Evolutionary conservation across 2,888 invertebrate genomes (phyloP).

Genomic region (Bhutanitis thaidina): DNA sequence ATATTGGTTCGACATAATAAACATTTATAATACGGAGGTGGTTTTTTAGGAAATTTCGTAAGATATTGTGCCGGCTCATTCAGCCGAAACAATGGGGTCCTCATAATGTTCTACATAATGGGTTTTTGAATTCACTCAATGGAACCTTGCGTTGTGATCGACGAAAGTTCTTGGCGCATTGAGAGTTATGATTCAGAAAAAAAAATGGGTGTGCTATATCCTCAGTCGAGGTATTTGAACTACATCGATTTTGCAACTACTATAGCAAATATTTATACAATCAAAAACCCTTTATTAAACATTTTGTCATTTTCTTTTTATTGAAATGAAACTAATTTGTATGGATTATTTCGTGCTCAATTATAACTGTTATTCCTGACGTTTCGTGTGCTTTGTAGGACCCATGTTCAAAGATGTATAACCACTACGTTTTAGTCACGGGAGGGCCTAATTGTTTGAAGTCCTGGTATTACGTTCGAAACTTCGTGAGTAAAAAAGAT

Average conservation of each 20-base stretch:
- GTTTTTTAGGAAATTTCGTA: constrained; percentile 77
- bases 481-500: too few species aligned
- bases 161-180: constrained; percentile 61
- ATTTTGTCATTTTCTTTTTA: too few species aligned
- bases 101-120: constrained; percentile 72
- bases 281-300: too few species aligned
- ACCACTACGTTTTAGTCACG: too few species aligned
- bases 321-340: too few species aligned
- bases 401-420: too few species aligned
- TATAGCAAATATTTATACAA: neutral
- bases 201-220: constrained; percentile 61
- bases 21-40: constrained; percentile 67
- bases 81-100: constrained; percentile 72
- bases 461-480: too few species aligned
- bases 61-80: constrained; percentile 74
- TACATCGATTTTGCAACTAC: constrained; percentile 21
- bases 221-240: constrained; percentile 32
- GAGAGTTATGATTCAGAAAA: constrained; percentile 60
- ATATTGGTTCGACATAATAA: constrained; percentile 53
- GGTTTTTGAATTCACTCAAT: constrained; percentile 68
- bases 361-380: too few species aligned
- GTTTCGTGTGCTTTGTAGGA: too few species aligned
- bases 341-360: too few species aligned
- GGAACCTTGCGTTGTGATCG: constrained; percentile 64
- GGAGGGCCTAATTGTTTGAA: too few species aligned